These are phyloP conservation scores for Poecilia velifera DNA, from an alignment of 2,797 vertebrate species.

Conservation along the genomic window DNA sequence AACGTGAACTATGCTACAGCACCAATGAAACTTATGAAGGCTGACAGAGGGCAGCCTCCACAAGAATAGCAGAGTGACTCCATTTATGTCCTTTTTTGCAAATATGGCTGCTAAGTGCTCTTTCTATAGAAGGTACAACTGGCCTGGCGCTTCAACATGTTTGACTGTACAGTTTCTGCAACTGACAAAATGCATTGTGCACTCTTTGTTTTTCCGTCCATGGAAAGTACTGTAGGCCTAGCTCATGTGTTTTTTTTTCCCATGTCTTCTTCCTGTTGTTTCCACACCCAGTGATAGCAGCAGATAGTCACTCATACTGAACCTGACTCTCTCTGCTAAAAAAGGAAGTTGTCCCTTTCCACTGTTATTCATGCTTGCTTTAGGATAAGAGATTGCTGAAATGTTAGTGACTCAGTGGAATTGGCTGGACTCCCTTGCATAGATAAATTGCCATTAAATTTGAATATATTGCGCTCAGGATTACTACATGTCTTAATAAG, in stretches of 20 bases:
- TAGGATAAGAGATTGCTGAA: not conserved
- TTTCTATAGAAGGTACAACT: not conserved
- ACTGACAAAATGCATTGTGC: not conserved
- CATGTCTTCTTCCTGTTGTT: not conserved
- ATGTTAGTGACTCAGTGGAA: not conserved
- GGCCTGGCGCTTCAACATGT: not conserved
- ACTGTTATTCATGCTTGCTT: not conserved
- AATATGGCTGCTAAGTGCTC: not conserved
- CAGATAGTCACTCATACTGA: not conserved
- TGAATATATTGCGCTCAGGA: not conserved
- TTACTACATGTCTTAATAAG: not conserved
- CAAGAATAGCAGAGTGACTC: too few species aligned
- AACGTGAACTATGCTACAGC: conserved; percentile 21
- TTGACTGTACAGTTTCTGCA: not conserved
- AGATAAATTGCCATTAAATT: not conserved
- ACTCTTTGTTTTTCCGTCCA: not conserved
- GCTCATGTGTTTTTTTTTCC: not conserved
- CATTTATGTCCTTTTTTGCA: not conserved
- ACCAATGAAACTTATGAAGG: not conserved
- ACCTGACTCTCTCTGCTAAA: not conserved
- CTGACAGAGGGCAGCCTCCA: not conserved
- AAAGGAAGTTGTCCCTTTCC: not conserved
- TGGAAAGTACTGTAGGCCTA: not conserved
- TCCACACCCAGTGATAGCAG: not conserved
- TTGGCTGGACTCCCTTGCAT: not conserved